A percentile compares a stretch with the other conserved stretches of the same genome.
Evolutionary conservation across 2,113 vertebrate genomes (phyloP).

Genomic region (Callocephalon fimbriatum): DNA sequence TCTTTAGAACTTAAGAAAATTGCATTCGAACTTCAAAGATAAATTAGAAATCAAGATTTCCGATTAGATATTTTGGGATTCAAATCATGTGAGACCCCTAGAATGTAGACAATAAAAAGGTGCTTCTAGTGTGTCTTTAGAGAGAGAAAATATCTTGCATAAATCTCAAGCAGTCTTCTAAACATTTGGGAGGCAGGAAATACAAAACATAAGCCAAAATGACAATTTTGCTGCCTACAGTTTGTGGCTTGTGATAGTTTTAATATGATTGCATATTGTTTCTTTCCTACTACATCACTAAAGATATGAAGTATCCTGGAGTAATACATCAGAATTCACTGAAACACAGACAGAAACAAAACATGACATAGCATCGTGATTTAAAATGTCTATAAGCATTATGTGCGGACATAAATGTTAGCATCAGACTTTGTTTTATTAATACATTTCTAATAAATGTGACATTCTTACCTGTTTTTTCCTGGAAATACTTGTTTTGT

Average conservation of each 20-base stretch:
- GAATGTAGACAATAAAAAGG: neutral
- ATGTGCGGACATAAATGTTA: neutral
- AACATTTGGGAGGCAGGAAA: neutral
- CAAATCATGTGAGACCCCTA: constrained; percentile 28
- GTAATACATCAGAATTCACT: neutral
- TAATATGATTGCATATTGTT: neutral
- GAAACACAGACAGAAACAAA: neutral
- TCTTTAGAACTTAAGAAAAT: constrained; percentile 81
- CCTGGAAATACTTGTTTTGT: neutral
- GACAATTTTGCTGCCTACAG: neutral
- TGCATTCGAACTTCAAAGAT: constrained; percentile 79
- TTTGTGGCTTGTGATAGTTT: neutral
- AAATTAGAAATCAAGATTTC: constrained; percentile 76
- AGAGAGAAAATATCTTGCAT: neutral
- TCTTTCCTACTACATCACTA: neutral
- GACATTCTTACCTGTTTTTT: neutral
- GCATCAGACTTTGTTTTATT: neutral
- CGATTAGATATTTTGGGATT: constrained; percentile 73
- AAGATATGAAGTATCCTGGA: neutral
- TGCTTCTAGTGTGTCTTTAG: constrained; percentile 51
- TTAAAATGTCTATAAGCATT: neutral
- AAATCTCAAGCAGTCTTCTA: neutral
- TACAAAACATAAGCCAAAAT: neutral
- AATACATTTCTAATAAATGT: neutral
- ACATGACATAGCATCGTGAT: neutral